Base-by-base conservation (phyloP, 2,888 invertebrate genomes). In the Cinara cedri region DNA sequence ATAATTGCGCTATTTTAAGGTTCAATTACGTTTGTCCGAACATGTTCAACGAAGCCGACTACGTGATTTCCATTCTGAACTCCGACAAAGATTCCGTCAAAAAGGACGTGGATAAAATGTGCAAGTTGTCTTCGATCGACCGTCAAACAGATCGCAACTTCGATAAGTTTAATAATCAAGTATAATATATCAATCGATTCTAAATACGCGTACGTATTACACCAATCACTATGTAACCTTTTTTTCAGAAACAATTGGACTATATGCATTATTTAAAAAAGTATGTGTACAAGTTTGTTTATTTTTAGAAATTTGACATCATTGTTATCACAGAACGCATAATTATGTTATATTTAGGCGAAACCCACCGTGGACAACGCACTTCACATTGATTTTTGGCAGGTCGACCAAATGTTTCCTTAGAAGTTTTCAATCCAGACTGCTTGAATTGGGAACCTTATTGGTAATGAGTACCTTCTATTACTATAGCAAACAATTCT, bases 1-100 rank as follows among this genome's bases (percentile, higher is more conserved):
- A n/a, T n/a, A n/a, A n/a, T 62, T n/a, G 42, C 11, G 21, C 19
- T 63, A 6, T 63, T n/a, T n/a, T 51, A 8, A 78, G 78, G 21
- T 78, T 70, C 34, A 24, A 42, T 51, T 78, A 78, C 24, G 60
- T 19, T 16, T 78, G 78, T 9, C 78, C 78, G 2, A 13, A 49
- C 16, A 78, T 78, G 78, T 78, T 62, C 42, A 78, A 78, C 13
- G 68, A 78, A 62, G 78, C 78, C 10, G 78, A 78, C 3, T 78
- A 60, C 42, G 49, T 78, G 1, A 68, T 78, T 14, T 60, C 68
- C 11, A 68, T 78, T 60, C 21, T 78, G 8, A 78, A 78, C 19
- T 78, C 78, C 0, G 49, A 70, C 9, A 57, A 49, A 9, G 57
- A 70, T n/a, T 34, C 21, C 6, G 57, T 68, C 1, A 70, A 78